Evolutionary conservation across 2,797 vertebrate genomes (phyloP), one percentile per base, ranked within the genome.

Genomic region (Myotis daubentonii): DNA sequence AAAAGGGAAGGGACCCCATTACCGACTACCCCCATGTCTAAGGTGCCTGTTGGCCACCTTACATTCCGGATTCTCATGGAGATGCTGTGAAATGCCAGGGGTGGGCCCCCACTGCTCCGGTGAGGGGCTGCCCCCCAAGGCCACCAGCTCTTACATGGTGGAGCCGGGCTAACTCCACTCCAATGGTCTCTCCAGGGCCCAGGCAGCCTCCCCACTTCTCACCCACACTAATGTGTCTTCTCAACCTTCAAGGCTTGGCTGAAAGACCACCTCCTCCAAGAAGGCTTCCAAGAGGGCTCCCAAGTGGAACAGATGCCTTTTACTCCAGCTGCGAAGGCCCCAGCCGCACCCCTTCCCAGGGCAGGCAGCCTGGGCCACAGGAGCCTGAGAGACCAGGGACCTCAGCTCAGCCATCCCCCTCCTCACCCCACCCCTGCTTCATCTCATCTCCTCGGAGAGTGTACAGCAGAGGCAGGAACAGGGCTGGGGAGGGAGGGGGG

Each of bases 211-310:
- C n/a, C 19, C 76, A 8, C 75, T 49, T 38, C 88, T 23, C 70
- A 41, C n/a, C 38, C 53, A 11, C 74, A 49, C n/a, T 3, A 3
- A 9, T 30, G 57, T 55, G 81, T 88, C 74, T 41, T 80, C 70
- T 44, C n/a, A 51, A 30, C 38, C 60, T 62, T 91, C 47, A 33
- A 68, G 87, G n/a, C 25, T 20, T 81, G 33, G 28, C 74, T 44
- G 33, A 66, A 74, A 92, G 74, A 49, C 76, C 87, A 4, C 80
- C 75, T 90, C 72, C 60, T 74, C 72, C 92, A 16, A 87, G 81
- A 86, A 83, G 91, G 38, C 68, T 36, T 76, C 75, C 70, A 13
- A 20, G 68, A 72, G n/a, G 30, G 4, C 41, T 49, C 71, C 51
- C 51, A 3, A 72, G 51, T 60, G 13, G 66, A 83, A 62, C 30